A percentile compares a stretch with the other conserved stretches of the same genome.
These are phyloP conservation scores for Deilephila elpenor DNA, from an alignment of 2,888 invertebrate genomes.

Conservation along the genomic window DNA sequence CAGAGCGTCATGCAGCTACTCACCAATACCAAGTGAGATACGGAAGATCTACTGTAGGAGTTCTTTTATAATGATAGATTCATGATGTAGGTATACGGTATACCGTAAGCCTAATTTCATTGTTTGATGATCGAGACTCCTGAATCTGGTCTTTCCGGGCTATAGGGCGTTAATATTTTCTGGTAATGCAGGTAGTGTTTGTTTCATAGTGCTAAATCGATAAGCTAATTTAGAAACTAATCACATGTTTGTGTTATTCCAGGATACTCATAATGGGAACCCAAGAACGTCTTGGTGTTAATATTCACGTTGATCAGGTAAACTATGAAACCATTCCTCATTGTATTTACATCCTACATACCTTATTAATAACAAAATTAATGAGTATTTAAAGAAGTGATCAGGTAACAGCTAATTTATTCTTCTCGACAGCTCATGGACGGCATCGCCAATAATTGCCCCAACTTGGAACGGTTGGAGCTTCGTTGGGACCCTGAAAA, in stretches of 20 bases:
- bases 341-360: background rate
- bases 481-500: constrained; percentile 99
- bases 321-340: constrained; percentile 23
- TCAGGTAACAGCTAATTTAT: background rate
- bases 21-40: constrained; percentile 93
- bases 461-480: constrained; percentile 95
- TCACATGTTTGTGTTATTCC: constrained; percentile 45
- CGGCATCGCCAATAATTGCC: constrained; percentile 96
- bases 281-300: constrained; percentile 97
- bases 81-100: too few relatives aligned
- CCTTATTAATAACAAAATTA: too few relatives aligned
- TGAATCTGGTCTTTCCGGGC: too few relatives aligned
- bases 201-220: too few relatives aligned
- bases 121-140: too few relatives aligned
- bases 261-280: constrained; percentile 99
- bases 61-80: too few relatives aligned
- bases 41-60: too few relatives aligned
- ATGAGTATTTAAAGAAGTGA: background rate
- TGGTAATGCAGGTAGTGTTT: too few relatives aligned
- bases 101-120: too few relatives aligned
- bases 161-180: too few relatives aligned
- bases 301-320: constrained; percentile 96
- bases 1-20: constrained; percentile 96
- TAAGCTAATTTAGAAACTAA: too few relatives aligned
- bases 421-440: constrained; percentile 89